phyloP scores from a whole-genome alignment of 2,113 vertebrate genomes.

The Gasterosteus aculeatus region DNA sequence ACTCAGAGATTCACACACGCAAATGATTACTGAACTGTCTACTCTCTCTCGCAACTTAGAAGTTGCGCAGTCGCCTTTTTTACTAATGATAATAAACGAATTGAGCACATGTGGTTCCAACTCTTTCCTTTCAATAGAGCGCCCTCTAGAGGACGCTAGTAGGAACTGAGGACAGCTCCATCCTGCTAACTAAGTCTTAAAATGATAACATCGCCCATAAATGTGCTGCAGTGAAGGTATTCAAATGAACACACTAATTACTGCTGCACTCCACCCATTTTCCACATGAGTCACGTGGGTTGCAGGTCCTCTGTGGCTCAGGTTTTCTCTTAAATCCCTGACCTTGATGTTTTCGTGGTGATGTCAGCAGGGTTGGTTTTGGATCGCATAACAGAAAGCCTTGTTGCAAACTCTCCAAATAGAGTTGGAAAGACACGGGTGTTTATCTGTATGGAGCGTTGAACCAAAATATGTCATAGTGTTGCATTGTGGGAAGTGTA shows the following conservation, averaged over 20 bases:
- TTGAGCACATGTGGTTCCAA: conserved; percentile 27
- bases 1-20: neutral
- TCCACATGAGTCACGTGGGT: neutral
- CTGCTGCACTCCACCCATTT: neutral
- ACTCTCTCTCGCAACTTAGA: neutral
- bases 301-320: neutral
- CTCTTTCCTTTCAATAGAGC: conserved; percentile 23
- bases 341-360: neutral
- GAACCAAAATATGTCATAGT: neutral
- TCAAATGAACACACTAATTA: neutral
- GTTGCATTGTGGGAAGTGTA: no score
- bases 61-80: conserved; percentile 8
- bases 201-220: neutral
- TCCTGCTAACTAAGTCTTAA: neutral
- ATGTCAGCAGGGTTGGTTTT: neutral
- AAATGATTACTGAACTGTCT: neutral
- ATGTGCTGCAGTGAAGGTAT: neutral
- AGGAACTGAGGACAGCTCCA: neutral
- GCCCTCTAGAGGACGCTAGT: conserved; percentile 44
- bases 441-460: neutral
- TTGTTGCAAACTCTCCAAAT: neutral
- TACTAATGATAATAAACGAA: conserved; percentile 19
- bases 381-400: neutral
- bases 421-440: neutral
- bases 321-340: neutral